Evolutionary conservation across 2,797 vertebrate species (phyloP), one percentile per base, ranked within the genome.

Genomic region (Coluber constrictor): DNA sequence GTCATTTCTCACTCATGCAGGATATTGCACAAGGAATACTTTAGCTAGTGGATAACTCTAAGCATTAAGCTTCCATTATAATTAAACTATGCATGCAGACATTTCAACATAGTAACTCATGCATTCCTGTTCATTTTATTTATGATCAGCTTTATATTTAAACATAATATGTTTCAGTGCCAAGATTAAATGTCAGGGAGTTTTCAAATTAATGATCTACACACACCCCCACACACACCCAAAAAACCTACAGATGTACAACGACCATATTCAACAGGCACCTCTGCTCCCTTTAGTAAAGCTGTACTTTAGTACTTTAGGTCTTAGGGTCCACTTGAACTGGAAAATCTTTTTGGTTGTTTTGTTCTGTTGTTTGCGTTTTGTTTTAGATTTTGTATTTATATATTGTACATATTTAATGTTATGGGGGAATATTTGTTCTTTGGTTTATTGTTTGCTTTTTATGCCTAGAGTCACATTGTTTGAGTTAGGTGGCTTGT

Each of bases 1-100:
- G 95, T 97, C 97, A 96, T 97, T 96, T 96, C 94, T 97, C 97
- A 97, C 96, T 96, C 96, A 96, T 94, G 96, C 96, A 97, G 97
- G 96, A 96, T 98, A 97, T 97, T 98, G 97, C 95, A 97, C 96
- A 96, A 97, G 96, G 95, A 97, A 97, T 97, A 97, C 96, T 94
- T 97, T 90, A 92, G 95, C 97, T 97, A 96, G 93, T 94, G 8
- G 89, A 95, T 96, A 97, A 95, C 94, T 95, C 95, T 96, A 95
- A 96, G 96, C 95, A 94, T 91, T 95, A 95, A 96, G 92, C 95
- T 97, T 98, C 95, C 92, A 94, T 90, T 96, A 96, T 96, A 96
- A 97, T 97, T 96, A 97, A 97, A 96, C 96, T 96, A 89, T 96
- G 96, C 96, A 97, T 95, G 83, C 94, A 97, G 93, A 96, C 94